These are phyloP conservation scores for Epinephelus lanceolatus DNA, from an alignment of 2,113 vertebrate species.

Conservation along the genomic window DNA sequence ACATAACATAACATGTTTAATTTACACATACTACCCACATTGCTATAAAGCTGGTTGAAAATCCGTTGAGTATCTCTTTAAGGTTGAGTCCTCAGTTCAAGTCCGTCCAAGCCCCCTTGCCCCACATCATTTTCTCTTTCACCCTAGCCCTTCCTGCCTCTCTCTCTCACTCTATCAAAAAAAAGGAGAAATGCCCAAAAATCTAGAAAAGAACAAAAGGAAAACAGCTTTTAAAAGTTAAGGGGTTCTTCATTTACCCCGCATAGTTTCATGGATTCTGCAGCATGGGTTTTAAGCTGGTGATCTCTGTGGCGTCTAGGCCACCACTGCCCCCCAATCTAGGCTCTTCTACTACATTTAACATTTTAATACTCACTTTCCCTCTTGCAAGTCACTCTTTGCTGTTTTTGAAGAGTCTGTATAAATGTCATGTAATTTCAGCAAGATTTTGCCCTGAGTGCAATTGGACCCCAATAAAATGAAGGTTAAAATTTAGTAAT, in stretches of 20 bases:
- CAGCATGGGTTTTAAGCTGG: background rate
- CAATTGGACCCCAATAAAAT: slow-evolving; percentile 41
- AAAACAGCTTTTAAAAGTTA: background rate
- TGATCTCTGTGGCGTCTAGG: slow-evolving; percentile 24
- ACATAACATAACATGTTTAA: no score
- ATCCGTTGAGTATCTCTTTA: no score
- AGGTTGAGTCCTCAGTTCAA: no score
- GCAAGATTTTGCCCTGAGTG: slow-evolving; percentile 28
- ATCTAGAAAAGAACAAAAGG: no score
- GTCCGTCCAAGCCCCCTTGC: no score
- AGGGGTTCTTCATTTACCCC: background rate
- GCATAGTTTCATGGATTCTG: background rate
- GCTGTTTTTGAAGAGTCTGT: slow-evolving; percentile 47
- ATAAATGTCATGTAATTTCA: slow-evolving; percentile 40
- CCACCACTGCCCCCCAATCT: slow-evolving; percentile 3
- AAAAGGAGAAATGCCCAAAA: no score
- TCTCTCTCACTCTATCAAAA: no score
- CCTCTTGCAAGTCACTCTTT: slow-evolving; percentile 39
- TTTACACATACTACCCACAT: no score
- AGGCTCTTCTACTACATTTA: slow-evolving; percentile 26
- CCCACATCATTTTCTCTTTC: no score
- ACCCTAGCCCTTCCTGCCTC: no score
- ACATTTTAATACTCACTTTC: slow-evolving; percentile 43
- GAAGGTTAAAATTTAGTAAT: slow-evolving; percentile 57
- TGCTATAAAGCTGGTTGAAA: no score